Conservation (phyloP, 30 jellyfish, hydroid and myxozoan genomes). For the Morbakka virulenta region DNA sequence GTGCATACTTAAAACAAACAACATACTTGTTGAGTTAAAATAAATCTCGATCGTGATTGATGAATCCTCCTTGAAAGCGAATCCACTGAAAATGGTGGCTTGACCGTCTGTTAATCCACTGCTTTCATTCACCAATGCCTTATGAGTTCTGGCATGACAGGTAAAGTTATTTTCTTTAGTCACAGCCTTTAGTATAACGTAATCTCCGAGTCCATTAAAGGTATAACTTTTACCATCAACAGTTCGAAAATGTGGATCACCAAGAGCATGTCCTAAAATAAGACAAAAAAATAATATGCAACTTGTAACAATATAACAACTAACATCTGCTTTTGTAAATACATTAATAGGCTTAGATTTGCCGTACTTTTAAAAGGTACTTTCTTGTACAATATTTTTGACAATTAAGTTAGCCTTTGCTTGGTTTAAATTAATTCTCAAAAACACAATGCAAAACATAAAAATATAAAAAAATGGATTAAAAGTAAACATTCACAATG, state of each 20-base stretch:
- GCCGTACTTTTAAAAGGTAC: no score
- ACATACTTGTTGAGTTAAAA: slow-evolving; percentile 48
- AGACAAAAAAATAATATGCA: no score
- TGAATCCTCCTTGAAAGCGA: slow-evolving; percentile 48
- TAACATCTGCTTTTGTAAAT: no score
- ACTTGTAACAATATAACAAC: no score
- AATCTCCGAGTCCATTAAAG: slow-evolving; percentile 74
- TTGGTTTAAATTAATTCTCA: no score
- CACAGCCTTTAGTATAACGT: slow-evolving; percentile 13
- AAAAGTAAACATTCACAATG: no score
- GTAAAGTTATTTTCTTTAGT: slow-evolving; percentile 40
- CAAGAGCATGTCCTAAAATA: slow-evolving; percentile 38
- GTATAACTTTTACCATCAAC: slow-evolving; percentile 58
- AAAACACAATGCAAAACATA: no score
- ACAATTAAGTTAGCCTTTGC: no score
- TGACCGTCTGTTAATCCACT: slow-evolving; percentile 10
- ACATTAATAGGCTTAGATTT: no score
- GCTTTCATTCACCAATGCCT: slow-evolving; percentile 15
- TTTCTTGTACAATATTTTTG: no score
- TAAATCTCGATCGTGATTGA: slow-evolving; percentile 50
- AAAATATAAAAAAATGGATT: no score
- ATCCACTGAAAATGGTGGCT: slow-evolving; percentile 66
- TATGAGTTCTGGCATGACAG: slow-evolving; percentile 59
- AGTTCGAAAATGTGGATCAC: slow-evolving; percentile 64
- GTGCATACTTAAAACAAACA: no score